Evolutionary conservation across 1,140 invertebrate genomes (phyloP).

Genomic region (Neodiprion fabricii): DNA sequence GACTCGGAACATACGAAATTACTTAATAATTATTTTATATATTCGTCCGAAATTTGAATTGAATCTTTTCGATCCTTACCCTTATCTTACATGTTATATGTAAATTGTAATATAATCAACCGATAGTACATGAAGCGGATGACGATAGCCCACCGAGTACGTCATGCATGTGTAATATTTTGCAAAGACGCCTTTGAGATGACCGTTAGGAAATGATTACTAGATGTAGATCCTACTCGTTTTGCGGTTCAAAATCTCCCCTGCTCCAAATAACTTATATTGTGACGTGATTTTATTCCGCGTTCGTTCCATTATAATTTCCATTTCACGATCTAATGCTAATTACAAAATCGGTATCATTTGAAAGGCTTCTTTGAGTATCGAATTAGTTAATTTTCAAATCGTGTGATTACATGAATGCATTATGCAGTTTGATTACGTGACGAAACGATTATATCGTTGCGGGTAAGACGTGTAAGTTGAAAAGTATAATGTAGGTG

Average conservation of each 20-base stretch:
- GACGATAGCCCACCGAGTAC: neutral
- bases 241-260: neutral
- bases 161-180: neutral
- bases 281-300: neutral
- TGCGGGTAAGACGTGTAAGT: too few relatives aligned
- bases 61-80: constrained; percentile 8
- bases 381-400: neutral
- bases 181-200: neutral
- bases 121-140: constrained; percentile 2
- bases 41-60: constrained; percentile 18
- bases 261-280: neutral
- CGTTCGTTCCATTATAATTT: neutral
- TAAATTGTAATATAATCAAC: neutral
- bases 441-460: too few relatives aligned
- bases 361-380: neutral
- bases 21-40: constrained; percentile 13
- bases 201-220: neutral
- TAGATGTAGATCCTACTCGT: too few relatives aligned
- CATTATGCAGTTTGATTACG: too few relatives aligned
- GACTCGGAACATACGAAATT: constrained; percentile 16
- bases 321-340: neutral
- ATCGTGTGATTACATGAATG: neutral
- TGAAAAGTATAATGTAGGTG: too few relatives aligned
- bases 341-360: neutral
- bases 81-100: neutral